Base-by-base conservation (phyloP, 2,113 vertebrate species). In the Odobenus rosmarus region DNA sequence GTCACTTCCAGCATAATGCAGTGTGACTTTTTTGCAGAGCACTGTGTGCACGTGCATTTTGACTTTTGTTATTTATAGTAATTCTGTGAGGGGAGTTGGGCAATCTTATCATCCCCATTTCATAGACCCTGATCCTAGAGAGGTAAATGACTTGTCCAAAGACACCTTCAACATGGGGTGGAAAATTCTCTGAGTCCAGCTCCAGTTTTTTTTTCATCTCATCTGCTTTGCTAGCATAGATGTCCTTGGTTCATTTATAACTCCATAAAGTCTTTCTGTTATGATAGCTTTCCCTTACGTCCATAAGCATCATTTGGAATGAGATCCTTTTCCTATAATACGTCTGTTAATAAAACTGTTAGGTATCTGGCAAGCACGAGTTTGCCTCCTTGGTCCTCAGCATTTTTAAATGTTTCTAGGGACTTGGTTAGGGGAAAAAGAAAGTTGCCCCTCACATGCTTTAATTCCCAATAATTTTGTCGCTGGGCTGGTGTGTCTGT, bases 251-350 rank as follows among this genome's bases (percentile, higher is more conserved):
- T 95, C 74, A 95, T 84, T 82, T 93, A 64, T 39, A 88, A 87
- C 62, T 81, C 36, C 2, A 15, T 86, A 90, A 90, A 90, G 84
- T 77, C 76, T 97, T 88, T 95, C 85, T 96, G 93, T 88, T 84
- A 61, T 71, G 91, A 80, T 69, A 61, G 51, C 53, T 97, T 96
- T 74, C 90, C 80, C 51, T 92, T 62, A 64, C 84, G 53, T 94
- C 86, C 36, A 51, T 4, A 69, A 84, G 55, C 28, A 94, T 55
- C 86, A 72, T 91, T 95, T 84, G 64, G 85, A 95, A 90, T 97
- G 85, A 93, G 71, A 64, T 96, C 89, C 91, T 88, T 93, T 95
- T 88, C 81, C 71, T 39, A 91, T 95, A 95, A 95, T 91, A 93
- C 28, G 13, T 85, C 57, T 80, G 49, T 87, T 76, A 93, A 94